Percentiles rank a stretch among this genome's conserved stretches.
phyloP scores from a whole-genome alignment of 2,888 invertebrate species.

The Phyllotreta cruciferae region DNA sequence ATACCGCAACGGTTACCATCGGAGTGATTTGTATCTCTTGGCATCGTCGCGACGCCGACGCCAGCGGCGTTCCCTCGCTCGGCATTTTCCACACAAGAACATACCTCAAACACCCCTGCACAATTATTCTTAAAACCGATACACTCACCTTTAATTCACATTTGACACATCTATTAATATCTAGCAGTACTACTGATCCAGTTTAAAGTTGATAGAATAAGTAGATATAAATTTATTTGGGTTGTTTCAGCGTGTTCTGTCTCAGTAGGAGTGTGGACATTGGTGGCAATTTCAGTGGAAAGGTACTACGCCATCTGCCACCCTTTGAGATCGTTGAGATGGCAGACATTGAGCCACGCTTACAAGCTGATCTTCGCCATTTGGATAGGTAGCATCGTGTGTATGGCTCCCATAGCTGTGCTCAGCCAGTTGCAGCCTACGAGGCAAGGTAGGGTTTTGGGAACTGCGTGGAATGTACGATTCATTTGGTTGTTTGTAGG shows the following conservation, averaged over 20 bases:
- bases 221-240: too few relatives aligned
- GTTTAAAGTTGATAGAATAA: too few relatives aligned
- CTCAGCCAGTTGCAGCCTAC: constrained; percentile 67
- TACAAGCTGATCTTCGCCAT: constrained; percentile 73
- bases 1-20: constrained; percentile 30
- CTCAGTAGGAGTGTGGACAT: constrained; percentile 77
- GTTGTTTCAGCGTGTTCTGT: constrained; percentile 75
- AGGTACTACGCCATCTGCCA: constrained; percentile 82
- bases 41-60: constrained; percentile 25
- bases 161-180: too few relatives aligned
- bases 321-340: constrained; percentile 74
- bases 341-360: constrained; percentile 79
- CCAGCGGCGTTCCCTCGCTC: constrained; percentile 19
- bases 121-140: too few relatives aligned
- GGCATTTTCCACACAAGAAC: background rate
- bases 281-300: constrained; percentile 80
- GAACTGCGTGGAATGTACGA: background rate
- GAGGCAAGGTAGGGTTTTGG: constrained; percentile 50
- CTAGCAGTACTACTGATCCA: too few relatives aligned
- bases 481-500: constrained; percentile 56
- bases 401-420: constrained; percentile 71
- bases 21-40: constrained; percentile 36
- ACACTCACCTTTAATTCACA: too few relatives aligned
- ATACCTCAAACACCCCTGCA: too few relatives aligned
- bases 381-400: constrained; percentile 70